A percentile compares a stretch with the other conserved stretches of the same genome.
Conservation (phyloP, 2,888 invertebrate species). For the Hofmannophila pseudospretella region DNA sequence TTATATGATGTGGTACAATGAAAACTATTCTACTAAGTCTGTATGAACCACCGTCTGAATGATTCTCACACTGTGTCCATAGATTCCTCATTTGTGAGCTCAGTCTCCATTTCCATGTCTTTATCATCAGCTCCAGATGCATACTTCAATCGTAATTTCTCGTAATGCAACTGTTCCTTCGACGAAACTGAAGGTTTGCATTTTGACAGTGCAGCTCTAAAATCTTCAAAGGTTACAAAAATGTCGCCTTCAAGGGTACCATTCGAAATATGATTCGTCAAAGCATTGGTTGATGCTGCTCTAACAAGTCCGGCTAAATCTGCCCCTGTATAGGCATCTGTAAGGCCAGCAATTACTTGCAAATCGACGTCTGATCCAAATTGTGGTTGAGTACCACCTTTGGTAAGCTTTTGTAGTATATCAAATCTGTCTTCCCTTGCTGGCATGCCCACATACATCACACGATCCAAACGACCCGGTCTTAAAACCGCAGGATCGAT, state of each 20-base stretch:
- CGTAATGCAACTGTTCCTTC: constrained; percentile 88
- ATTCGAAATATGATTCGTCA: constrained; percentile 85
- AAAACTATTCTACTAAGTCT: constrained; percentile 30
- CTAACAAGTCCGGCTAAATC: constrained; percentile 94
- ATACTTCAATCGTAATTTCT: constrained; percentile 83
- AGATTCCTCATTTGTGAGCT: constrained; percentile 62
- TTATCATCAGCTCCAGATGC: constrained; percentile 70
- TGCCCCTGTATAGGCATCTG: constrained; percentile 93
- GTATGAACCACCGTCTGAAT: constrained; percentile 33
- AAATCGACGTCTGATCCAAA: constrained; percentile 88
- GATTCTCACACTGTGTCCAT: constrained; percentile 70
- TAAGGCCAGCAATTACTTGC: constrained; percentile 81
- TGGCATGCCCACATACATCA: constrained; percentile 94
- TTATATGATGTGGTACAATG: constrained; percentile 24
- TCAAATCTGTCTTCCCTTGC: constrained; percentile 87
- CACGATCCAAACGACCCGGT: constrained; percentile 92
- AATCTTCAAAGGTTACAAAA: constrained; percentile 83
- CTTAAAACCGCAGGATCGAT: constrained; percentile 96
- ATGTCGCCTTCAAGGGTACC: constrained; percentile 74
- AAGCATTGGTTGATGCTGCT: constrained; percentile 89
- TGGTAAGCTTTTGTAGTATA: constrained; percentile 92
- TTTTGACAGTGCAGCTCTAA: constrained; percentile 85
- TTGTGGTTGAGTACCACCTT: constrained; percentile 89
- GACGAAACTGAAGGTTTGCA: constrained; percentile 92
- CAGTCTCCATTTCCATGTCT: constrained; percentile 78